phyloP scores from a whole-genome alignment of 2,797 vertebrate genomes.

The Microcaecilia unicolor region DNA sequence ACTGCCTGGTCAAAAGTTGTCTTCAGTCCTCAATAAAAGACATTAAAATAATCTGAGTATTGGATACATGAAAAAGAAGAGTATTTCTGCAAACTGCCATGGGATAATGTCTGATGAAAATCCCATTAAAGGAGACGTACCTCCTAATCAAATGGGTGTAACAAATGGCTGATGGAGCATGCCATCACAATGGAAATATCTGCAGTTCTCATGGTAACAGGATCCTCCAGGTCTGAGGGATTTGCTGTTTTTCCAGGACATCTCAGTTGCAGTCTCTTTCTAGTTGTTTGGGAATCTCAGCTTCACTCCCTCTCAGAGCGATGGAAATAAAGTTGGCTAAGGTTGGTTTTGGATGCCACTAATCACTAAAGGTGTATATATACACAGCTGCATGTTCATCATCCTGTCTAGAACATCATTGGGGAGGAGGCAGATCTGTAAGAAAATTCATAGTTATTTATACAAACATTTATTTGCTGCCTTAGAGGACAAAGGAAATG shows the following conservation, averaged over 20 bases:
- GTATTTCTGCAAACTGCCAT: slow-evolving; percentile 45
- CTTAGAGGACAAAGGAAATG: slow-evolving; percentile 38
- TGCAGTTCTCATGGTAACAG: slow-evolving; percentile 98
- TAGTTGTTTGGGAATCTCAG: slow-evolving; percentile 91
- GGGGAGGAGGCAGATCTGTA: slow-evolving; percentile 33
- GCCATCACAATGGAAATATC: slow-evolving; percentile 88
- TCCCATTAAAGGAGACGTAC: slow-evolving; percentile 65
- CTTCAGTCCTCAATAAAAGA: slow-evolving; percentile 49
- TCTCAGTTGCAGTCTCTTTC: slow-evolving; percentile 80
- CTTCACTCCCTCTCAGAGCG: slow-evolving; percentile 65
- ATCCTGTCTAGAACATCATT: slow-evolving; percentile 63
- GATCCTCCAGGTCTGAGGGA: slow-evolving; percentile 93
- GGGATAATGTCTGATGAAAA: slow-evolving; percentile 65
- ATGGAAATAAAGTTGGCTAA: slow-evolving; percentile 61
- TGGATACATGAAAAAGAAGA: slow-evolving; percentile 61
- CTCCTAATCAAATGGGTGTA: slow-evolving; percentile 87
- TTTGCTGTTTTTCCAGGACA: slow-evolving; percentile 92
- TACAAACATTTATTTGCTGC: too few relatives aligned
- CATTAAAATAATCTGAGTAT: slow-evolving; percentile 58
- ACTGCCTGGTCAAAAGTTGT: too few relatives aligned
- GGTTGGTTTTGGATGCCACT: slow-evolving; percentile 7
- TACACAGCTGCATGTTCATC: slow-evolving; percentile 55
- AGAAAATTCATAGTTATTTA: too few relatives aligned
- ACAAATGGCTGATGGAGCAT: slow-evolving; percentile 94
- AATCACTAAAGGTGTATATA: too few relatives aligned